Evolutionary conservation across 1,140 invertebrate genomes (phyloP).

Genomic region (Macrosteles quadrilineatus): DNA sequence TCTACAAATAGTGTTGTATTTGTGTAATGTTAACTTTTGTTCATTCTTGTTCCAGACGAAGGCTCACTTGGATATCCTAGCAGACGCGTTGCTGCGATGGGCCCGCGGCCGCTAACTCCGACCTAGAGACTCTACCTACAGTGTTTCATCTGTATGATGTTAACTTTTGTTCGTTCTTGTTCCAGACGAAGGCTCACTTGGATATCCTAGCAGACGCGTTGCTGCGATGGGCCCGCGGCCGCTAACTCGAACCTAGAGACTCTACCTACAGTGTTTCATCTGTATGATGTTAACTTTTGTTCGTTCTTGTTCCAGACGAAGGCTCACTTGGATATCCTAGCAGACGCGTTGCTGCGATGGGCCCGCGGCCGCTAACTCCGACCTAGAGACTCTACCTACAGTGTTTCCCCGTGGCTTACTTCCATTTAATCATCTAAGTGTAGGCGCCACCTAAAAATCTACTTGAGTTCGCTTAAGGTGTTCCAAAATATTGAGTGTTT

Average conservation of each 20-base stretch:
- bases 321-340: slow-evolving; percentile 89
- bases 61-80: slow-evolving; percentile 89
- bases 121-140: slow-evolving; percentile 27
- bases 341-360: slow-evolving; percentile 80
- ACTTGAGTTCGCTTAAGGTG: not conserved
- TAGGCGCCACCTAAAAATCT: slow-evolving; percentile 1
- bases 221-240: slow-evolving; percentile 56
- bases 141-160: slow-evolving; percentile 1
- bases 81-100: slow-evolving; percentile 80
- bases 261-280: slow-evolving; percentile 10
- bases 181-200: slow-evolving; percentile 92
- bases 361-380: slow-evolving; percentile 52
- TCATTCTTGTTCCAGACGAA: slow-evolving; percentile 76
- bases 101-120: not conserved
- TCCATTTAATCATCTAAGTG: slow-evolving; percentile 23
- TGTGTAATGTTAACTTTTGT: not conserved
- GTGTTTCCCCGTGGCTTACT: slow-evolving; percentile 10
- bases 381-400: slow-evolving; percentile 73
- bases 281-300: no score
- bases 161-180: slow-evolving; percentile 46
- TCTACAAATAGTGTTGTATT: not conserved
- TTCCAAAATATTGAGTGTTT: slow-evolving; percentile 18
- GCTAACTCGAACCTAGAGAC: not conserved
- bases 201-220: slow-evolving; percentile 91
- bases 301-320: slow-evolving; percentile 74